Conservation (phyloP, 2,888 invertebrate genomes). For the Nowickia ferox region DNA sequence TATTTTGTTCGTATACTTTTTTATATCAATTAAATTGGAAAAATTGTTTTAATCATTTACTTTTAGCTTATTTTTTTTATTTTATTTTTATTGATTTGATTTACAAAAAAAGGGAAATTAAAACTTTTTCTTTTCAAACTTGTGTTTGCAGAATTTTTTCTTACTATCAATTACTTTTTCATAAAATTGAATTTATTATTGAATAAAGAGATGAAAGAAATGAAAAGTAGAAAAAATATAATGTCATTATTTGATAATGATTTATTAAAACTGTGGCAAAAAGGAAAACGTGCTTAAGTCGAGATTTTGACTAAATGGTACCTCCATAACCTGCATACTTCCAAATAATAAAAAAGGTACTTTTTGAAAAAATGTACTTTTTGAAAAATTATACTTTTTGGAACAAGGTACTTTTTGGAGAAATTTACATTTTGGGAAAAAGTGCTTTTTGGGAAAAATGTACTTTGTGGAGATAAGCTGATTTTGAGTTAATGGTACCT, state of each 20-base stretch:
- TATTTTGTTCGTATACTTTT: neutral
- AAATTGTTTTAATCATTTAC: constrained; percentile 39
- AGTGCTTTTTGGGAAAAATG: too few species aligned
- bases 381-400: too few species aligned
- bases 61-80: constrained; percentile 23
- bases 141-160: constrained; percentile 15
- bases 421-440: too few species aligned
- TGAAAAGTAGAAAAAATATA: neutral
- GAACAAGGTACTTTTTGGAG: too few species aligned
- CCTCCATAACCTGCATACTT: too few species aligned
- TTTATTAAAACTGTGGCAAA: too few species aligned
- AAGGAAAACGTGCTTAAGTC: too few species aligned
- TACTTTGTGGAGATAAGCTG: too few species aligned
- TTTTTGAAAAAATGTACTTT: too few species aligned
- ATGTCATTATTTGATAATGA: constrained; percentile 26
- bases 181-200: constrained; percentile 26
- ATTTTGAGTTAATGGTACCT: too few species aligned
- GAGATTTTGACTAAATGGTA: too few species aligned
- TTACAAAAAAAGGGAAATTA: neutral
- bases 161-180: neutral
- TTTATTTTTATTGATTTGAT: constrained; percentile 28
- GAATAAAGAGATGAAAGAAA: constrained; percentile 7
- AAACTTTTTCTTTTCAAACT: constrained; percentile 8
- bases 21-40: constrained; percentile 39
- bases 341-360: too few species aligned